Percentiles rank a stretch among this genome's conserved stretches.
Evolutionary conservation across 2,888 invertebrate species (phyloP).

Genomic region (Choristoneura rosaceana): DNA sequence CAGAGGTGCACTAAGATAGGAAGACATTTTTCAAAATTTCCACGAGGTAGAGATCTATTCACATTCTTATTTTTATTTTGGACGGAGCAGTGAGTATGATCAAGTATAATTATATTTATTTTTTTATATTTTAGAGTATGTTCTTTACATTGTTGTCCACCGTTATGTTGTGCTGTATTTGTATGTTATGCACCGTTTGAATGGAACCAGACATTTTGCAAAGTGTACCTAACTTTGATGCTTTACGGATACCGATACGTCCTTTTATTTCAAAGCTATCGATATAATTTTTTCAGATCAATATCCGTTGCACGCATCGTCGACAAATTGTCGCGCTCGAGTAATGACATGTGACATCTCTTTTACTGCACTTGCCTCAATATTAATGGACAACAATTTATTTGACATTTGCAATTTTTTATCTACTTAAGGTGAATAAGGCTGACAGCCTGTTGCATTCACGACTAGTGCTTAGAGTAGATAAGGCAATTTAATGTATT

Average conservation of each 20-base stretch:
- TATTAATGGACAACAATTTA: conserved; percentile 49
- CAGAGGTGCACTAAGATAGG: no score
- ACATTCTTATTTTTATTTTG: no score
- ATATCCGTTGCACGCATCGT: conserved; percentile 75
- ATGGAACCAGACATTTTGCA: background rate
- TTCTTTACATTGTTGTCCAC: no score
- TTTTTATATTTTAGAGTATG: no score
- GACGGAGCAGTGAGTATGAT: no score
- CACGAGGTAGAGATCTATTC: no score
- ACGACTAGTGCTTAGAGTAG: background rate
- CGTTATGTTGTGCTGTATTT: no score
- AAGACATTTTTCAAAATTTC: no score
- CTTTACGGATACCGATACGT: conserved; percentile 7
- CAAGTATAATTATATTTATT: no score
- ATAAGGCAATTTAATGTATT: background rate
- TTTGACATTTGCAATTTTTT: conserved; percentile 38
- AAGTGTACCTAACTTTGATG: background rate
- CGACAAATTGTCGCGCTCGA: conserved; percentile 75
- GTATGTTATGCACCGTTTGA: no score
- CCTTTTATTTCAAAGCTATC: background rate
- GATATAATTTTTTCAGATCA: conserved; percentile 72
- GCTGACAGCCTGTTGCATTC: background rate
- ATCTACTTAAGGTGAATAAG: background rate
- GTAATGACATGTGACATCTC: conserved; percentile 63
- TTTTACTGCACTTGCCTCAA: conserved; percentile 50